Conservation (phyloP, 2,113 vertebrate genomes). For the Calyptomena viridis region DNA sequence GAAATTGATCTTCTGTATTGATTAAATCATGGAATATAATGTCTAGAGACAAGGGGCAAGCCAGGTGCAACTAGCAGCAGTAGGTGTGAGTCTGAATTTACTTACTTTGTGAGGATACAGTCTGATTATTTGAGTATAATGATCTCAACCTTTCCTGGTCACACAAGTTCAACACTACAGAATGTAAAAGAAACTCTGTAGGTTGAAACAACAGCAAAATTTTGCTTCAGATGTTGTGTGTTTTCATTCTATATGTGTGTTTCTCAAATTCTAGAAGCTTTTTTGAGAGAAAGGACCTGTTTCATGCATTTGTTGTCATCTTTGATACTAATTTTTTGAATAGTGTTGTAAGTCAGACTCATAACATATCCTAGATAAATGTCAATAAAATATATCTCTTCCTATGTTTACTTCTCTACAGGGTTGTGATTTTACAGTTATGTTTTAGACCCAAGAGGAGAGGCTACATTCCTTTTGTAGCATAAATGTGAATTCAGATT, state of each 20-base stretch:
- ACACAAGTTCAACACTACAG: background rate
- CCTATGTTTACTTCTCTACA: background rate
- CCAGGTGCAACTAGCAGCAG: background rate
- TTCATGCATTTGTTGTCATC: background rate
- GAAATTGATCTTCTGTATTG: background rate
- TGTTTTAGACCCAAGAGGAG: background rate
- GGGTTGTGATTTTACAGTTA: background rate
- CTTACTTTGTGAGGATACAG: background rate
- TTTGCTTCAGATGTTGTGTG: background rate
- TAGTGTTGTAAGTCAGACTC: background rate
- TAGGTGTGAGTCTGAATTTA: background rate
- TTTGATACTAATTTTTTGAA: background rate
- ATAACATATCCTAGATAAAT: background rate
- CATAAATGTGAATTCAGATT: background rate
- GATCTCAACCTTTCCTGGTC: background rate
- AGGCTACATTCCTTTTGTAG: background rate
- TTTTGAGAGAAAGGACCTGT: background rate
- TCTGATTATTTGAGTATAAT: background rate
- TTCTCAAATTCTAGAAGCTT: background rate
- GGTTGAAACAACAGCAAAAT: background rate
- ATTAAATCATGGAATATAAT: background rate
- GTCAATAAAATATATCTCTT: background rate
- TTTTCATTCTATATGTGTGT: background rate
- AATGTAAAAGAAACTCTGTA: background rate
- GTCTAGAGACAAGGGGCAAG: background rate